Percentiles rank a stretch among this genome's conserved stretches.
phyloP scores from a whole-genome alignment of 2,113 vertebrate species.

The Naja naja region DNA sequence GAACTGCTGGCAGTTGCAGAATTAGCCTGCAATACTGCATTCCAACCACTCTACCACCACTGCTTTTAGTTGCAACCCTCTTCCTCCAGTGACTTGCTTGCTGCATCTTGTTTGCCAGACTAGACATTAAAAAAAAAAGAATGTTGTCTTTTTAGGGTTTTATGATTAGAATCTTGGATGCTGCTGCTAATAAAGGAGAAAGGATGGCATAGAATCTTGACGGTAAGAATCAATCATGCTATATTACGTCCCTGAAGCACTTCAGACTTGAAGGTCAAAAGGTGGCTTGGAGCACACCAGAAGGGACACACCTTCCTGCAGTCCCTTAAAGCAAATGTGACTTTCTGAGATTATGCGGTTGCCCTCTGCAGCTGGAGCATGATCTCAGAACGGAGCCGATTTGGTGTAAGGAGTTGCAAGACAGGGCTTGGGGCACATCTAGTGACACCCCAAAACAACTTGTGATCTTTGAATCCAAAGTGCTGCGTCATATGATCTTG shows the following conservation, averaged over 20 bases:
- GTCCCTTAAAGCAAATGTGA: background rate
- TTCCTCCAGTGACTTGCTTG: background rate
- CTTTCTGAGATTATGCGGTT: background rate
- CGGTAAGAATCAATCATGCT: background rate
- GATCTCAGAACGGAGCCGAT: background rate
- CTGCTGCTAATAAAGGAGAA: background rate
- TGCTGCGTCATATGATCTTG: background rate
- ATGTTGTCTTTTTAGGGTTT: background rate
- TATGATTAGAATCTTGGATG: background rate
- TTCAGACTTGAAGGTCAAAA: background rate
- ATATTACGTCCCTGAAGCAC: background rate
- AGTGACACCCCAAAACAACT: background rate
- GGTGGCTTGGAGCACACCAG: background rate
- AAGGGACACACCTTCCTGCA: background rate
- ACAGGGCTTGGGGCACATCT: background rate
- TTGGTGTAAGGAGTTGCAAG: background rate
- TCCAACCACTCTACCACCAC: background rate
- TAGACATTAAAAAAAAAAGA: too few species aligned
- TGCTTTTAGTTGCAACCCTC: background rate
- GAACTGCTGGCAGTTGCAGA: background rate
- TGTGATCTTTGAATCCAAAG: background rate
- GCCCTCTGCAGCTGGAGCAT: background rate
- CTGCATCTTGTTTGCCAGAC: background rate
- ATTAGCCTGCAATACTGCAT: background rate
- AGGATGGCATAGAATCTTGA: background rate